Evolutionary conservation across 2,113 vertebrate species (phyloP), one percentile per base, ranked within the genome.

Genomic region (Atractosteus spatula): DNA sequence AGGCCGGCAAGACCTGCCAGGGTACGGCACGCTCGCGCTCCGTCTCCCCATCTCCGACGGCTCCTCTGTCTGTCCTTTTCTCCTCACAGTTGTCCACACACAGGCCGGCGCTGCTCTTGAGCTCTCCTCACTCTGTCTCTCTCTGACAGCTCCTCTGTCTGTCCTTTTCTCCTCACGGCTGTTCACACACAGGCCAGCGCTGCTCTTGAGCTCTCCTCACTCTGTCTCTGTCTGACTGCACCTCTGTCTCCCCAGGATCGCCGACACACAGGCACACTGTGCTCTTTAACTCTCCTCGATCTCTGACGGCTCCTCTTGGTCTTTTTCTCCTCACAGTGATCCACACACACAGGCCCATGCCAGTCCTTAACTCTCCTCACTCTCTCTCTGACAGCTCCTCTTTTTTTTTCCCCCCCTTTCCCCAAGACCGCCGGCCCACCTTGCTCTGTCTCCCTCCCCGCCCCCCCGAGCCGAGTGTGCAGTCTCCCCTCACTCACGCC

Each of bases 1-100:
- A 99, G 89, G 96, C 96, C 77, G 97, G 97, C 91, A 99, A 98
- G 79, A 96, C 96, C 71, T 99, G 97, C 91, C 97, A 99, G 84
- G 97, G 97, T 99, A 77, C 92, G 94, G 86, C 1, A 7, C 5
- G 1, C 5, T 51, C 47, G 8, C 4, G 2, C 6, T 62, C 0
- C 1, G 3, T 1, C 4, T 54, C 74, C 66, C 42, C 3, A 63
- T 93, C 72, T 94, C 89, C 3, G 83, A 91, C 0, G 93, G 90
- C 90, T 93, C 93, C 45, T 69, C 75, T 62, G 44, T 14, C 3
- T 51, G 3, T n/a, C 41, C 76, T 63, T 54, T 2, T 68, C 7
- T 70, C 72, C 17, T 14, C 7, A 47, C 17, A 1, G 17, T 1
- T 29, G 17, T 29, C 17, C 17, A 29, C 17, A 29, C 17, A 29